Conservation (phyloP, 2,113 vertebrate genomes). For the Ellobius talpinus region DNA sequence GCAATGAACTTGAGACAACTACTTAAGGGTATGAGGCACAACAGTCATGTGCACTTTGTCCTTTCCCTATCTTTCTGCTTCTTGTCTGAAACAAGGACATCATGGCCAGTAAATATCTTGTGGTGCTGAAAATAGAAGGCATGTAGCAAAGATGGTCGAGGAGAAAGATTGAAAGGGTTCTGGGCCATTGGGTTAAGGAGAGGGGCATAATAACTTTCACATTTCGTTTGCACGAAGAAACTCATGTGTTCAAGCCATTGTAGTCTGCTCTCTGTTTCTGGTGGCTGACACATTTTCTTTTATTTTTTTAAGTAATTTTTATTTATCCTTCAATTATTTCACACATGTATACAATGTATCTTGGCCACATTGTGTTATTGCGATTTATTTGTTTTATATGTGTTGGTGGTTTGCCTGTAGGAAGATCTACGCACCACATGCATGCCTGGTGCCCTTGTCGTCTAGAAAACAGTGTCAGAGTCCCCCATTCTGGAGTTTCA, state of each 20-base stretch:
- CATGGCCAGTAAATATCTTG: background rate
- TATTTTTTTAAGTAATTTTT: background rate
- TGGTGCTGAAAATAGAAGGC: slow-evolving; percentile 14
- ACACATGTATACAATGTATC: background rate
- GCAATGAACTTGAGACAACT: background rate
- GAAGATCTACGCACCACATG: background rate
- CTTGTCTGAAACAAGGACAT: background rate
- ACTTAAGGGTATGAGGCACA: too few relatives aligned
- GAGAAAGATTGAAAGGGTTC: background rate
- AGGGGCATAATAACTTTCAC: background rate
- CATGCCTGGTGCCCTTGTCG: background rate
- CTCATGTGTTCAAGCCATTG: background rate
- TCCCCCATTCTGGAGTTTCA: background rate
- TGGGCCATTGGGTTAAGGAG: background rate
- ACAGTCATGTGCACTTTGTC: background rate
- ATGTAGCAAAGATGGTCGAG: background rate
- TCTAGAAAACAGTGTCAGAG: background rate
- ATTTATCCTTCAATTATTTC: too few relatives aligned
- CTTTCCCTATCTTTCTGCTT: background rate
- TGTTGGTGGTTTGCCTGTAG: background rate
- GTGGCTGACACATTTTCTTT: background rate
- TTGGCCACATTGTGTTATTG: background rate
- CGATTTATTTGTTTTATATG: background rate
- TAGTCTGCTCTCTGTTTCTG: slow-evolving; percentile 23
- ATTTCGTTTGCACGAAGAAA: background rate